A percentile compares a stretch with the other conserved stretches of the same genome.
phyloP scores from a whole-genome alignment of 2,113 vertebrate species.

The Chaetodon auriga region DNA sequence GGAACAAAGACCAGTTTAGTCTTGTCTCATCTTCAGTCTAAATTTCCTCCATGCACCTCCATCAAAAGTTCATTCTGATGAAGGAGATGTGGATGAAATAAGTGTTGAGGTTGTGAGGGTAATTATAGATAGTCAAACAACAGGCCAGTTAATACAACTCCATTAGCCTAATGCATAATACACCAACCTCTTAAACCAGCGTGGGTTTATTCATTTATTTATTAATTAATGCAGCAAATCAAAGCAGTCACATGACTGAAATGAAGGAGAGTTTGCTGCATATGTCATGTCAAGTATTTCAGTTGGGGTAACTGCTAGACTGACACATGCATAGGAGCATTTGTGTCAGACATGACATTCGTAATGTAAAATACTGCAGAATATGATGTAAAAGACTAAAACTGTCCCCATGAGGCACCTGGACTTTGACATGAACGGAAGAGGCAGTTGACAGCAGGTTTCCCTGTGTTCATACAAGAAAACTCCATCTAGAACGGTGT shows the following conservation, averaged over 20 bases:
- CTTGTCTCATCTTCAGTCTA: no score
- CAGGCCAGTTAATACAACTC: no score
- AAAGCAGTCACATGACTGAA: neutral
- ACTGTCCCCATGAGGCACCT: neutral
- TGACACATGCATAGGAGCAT: neutral
- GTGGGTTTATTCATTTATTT: no score
- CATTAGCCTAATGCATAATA: no score
- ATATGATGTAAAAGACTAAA: neutral
- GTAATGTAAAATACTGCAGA: neutral
- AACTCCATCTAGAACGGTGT: slow-evolving; percentile 23
- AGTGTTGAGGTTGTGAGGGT: no score
- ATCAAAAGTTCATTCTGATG: no score
- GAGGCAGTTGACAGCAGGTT: neutral
- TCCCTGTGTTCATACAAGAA: slow-evolving; percentile 24
- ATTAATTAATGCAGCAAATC: neutral
- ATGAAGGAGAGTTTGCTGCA: neutral
- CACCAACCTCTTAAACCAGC: no score
- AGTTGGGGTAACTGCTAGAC: neutral
- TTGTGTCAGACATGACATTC: neutral
- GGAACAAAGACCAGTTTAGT: no score
- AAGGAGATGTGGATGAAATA: no score
- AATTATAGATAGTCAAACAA: no score
- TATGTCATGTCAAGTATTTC: neutral
- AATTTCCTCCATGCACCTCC: no score
- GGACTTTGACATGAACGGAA: neutral